phyloP scores from a whole-genome alignment of 2,797 vertebrate genomes.

The Amniataba percoides region DNA sequence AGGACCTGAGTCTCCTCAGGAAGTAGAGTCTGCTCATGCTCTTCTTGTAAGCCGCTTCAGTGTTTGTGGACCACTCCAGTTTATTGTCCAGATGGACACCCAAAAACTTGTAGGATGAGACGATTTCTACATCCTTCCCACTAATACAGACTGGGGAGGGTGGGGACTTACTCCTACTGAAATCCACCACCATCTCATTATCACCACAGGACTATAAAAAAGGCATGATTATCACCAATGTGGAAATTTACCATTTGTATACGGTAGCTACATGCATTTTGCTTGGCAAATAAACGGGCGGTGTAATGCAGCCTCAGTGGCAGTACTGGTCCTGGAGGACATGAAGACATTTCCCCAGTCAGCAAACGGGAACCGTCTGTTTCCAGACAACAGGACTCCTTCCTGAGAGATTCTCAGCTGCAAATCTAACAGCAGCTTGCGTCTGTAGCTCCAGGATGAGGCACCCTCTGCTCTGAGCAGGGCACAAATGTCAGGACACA shows the following conservation, averaged over 20 bases:
- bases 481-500: slow-evolving; percentile 45
- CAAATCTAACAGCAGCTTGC: slow-evolving; percentile 56
- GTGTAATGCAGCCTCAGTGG: slow-evolving; percentile 46
- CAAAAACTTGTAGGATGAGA: too few relatives aligned
- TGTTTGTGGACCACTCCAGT: too few relatives aligned
- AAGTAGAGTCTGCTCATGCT: too few relatives aligned
- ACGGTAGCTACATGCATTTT: slow-evolving; percentile 59
- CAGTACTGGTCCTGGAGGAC: slow-evolving; percentile 72
- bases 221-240: slow-evolving; percentile 14
- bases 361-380: slow-evolving; percentile 79
- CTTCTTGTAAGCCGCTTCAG: too few relatives aligned
- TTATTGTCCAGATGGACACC: too few relatives aligned
- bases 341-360: slow-evolving; percentile 74
- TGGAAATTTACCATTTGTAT: slow-evolving; percentile 10
- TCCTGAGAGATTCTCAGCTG: slow-evolving; percentile 69
- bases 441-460: slow-evolving; percentile 42
- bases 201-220: slow-evolving; percentile 24
- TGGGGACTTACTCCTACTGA: too few relatives aligned
- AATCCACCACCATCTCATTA: slow-evolving; percentile 16
- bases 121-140: too few relatives aligned
- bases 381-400: slow-evolving; percentile 80
- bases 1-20: too few relatives aligned
- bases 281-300: slow-evolving; percentile 65
- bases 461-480: slow-evolving; percentile 29
- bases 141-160: too few relatives aligned